A percentile compares a stretch with the other conserved stretches of the same genome.
Evolutionary conservation across 2,113 vertebrate genomes (phyloP).

Genomic region (Brevimyrus niger): DNA sequence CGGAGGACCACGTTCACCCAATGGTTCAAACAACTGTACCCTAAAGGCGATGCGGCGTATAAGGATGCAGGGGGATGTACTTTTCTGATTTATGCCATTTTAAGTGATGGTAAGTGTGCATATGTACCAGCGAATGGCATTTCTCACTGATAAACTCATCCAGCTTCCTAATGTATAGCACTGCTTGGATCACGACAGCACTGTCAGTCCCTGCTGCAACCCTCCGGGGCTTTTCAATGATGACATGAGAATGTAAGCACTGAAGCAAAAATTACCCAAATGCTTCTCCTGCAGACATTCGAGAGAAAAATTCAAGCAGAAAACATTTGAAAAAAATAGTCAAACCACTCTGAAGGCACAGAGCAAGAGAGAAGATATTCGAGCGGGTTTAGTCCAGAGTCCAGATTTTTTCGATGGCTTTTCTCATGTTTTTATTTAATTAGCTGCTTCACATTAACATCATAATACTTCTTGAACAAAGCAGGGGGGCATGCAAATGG

Average conservation of each 20-base stretch:
- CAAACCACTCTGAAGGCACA: not conserved
- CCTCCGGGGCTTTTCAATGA: not conserved
- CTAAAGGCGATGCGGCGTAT: not conserved
- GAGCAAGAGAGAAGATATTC: not conserved
- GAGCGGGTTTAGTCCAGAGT: not conserved
- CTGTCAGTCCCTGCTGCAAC: not conserved
- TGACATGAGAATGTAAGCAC: not conserved
- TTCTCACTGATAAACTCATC: no score
- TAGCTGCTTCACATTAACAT: not conserved
- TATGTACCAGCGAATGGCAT: not conserved
- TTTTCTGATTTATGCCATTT: slow-evolving; percentile 1
- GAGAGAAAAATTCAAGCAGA: not conserved
- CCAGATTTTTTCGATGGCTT: not conserved
- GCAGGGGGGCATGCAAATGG: not conserved
- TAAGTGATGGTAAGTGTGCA: not conserved
- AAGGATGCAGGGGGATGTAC: not conserved
- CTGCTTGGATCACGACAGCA: not conserved
- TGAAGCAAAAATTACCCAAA: not conserved
- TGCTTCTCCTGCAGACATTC: not conserved
- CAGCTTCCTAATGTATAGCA: not conserved
- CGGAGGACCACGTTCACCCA: no score
- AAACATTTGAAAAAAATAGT: not conserved
- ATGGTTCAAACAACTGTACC: not conserved
- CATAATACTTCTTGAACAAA: not conserved
- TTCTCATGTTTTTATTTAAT: not conserved